These are phyloP conservation scores for Aphelinus certus DNA, from an alignment of 1,140 invertebrate species.

Conservation along the genomic window DNA sequence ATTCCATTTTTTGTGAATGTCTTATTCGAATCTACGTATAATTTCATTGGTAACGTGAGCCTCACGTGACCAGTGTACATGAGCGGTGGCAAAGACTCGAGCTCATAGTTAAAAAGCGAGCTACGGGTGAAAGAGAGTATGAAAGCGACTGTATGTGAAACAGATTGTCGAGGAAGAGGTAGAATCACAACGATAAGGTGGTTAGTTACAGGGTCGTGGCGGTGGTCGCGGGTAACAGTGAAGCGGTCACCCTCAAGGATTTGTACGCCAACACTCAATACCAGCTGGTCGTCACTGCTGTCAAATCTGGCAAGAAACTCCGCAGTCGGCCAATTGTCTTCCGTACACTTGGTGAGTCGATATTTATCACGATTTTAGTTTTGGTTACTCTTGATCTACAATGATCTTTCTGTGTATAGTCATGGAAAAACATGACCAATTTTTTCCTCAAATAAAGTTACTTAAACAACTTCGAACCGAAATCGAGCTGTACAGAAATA, in stretches of 20 bases:
- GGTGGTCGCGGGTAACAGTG: slow-evolving; percentile 85
- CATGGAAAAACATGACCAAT: too few relatives aligned
- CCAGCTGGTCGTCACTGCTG: slow-evolving; percentile 82
- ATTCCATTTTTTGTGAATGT: too few relatives aligned
- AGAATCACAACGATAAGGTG: slow-evolving; percentile 59
- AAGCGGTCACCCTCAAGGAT: slow-evolving; percentile 81
- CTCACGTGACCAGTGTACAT: background rate
- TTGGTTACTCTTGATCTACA: too few relatives aligned
- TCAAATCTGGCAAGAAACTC: slow-evolving; percentile 80
- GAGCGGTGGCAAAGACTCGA: slow-evolving; percentile 7
- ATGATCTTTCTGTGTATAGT: too few relatives aligned
- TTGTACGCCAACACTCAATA: slow-evolving; percentile 87
- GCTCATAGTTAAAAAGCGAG: background rate
- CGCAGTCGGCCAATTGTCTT: slow-evolving; percentile 86
- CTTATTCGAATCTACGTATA: too few relatives aligned
- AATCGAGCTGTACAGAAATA: too few relatives aligned
- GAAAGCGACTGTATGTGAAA: background rate
- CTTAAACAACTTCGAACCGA: too few relatives aligned
- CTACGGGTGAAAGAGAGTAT: background rate
- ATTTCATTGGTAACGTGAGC: too few relatives aligned
- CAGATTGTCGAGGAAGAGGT: slow-evolving; percentile 40
- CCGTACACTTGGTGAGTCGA: slow-evolving; percentile 80
- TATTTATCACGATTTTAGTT: background rate
- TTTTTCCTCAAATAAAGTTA: too few relatives aligned
- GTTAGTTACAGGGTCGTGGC: slow-evolving; percentile 91